Evolutionary conservation across 2,888 invertebrate species (phyloP), one percentile per base, ranked within the genome.

Genomic region (Lasioglossum vierecki): DNA sequence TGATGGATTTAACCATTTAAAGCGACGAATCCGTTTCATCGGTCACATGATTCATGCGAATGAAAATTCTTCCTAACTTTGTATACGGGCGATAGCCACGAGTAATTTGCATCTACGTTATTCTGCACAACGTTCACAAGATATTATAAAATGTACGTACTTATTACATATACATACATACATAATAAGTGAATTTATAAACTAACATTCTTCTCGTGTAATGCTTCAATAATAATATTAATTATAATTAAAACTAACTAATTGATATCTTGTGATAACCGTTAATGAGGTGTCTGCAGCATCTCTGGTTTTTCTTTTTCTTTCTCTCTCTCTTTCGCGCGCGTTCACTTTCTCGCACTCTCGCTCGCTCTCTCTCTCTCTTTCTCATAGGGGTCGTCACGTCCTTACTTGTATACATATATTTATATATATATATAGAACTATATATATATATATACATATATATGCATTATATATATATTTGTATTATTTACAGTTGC

Each of bases 401-500:
- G 87, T 89, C 84, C 90, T 91, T 92, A 91, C 86, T 88, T 88
- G 88, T 89, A 91, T 88, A 84, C 82, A 78, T 80, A 81, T 35
- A 35, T 35, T 53, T 83, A 79, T 35, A 35, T 35, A 63, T 83
- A 79, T 85, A 68, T 84, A 79, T 83, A 46, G 57, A 80, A 72
- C 71, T 79, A 75, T 81, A 80, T 83, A 79, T 84, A 68, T 89
- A 90, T 88, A 84, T 83, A 79, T 84, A 68, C 88, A 90, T 88
- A 84, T 35, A 35, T 35, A 63, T 83, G 78, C 83, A 68, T 84
- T 83, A 79, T 84, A 68, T 79, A 76, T 77, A 75, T 82, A 80
- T 83, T 83, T 84, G 73, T 84, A 86, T 84, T 95, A 95, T 95
- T 94, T 95, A 95, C 95, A 95, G 93, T 94, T 94, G 93, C 93